Conservation (phyloP, 1,140 invertebrate species). For the Galendromus occidentalis region DNA sequence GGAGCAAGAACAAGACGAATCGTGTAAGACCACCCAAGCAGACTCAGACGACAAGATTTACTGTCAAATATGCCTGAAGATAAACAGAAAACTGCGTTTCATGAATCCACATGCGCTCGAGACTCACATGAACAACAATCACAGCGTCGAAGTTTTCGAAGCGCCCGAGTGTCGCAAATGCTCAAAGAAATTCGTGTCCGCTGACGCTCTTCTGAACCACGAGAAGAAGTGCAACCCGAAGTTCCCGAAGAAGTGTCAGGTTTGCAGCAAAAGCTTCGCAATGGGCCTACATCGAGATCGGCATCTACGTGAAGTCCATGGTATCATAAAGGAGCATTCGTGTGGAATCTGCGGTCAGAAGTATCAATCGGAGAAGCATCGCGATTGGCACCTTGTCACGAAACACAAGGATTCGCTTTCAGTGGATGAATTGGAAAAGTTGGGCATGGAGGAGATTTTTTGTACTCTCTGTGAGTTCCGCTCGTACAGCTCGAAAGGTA, state of each 20-base stretch:
- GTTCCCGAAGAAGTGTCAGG: conserved; percentile 7
- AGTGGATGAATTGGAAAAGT: not conserved
- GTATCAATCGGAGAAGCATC: conserved; percentile 4
- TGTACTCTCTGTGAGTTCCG: conserved; percentile 3
- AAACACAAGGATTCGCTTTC: not conserved
- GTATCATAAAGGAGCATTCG: conserved; percentile 4
- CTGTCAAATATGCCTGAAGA: conserved; percentile 4
- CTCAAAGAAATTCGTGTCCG: not conserved
- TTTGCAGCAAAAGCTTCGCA: not conserved
- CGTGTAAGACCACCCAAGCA: not conserved
- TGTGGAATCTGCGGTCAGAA: conserved; percentile 6
- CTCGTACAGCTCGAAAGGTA: conserved; percentile 2
- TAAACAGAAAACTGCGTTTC: not conserved
- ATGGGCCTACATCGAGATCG: conserved; percentile 2
- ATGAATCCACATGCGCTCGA: not conserved
- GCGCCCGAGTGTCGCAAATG: not conserved
- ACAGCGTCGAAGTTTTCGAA: not conserved
- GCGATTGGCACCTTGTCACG: not conserved
- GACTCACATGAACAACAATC: conserved; percentile 3
- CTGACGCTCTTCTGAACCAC: not conserved
- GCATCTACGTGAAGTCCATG: not conserved
- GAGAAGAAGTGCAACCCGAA: conserved; percentile 3
- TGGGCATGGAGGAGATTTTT: not conserved
- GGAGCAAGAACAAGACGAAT: too few relatives aligned
- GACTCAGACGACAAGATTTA: not conserved